These are phyloP conservation scores for Micromussa lordhowensis DNA, from an alignment of 92 coral and sea anemone genomes.

Conservation along the genomic window DNA sequence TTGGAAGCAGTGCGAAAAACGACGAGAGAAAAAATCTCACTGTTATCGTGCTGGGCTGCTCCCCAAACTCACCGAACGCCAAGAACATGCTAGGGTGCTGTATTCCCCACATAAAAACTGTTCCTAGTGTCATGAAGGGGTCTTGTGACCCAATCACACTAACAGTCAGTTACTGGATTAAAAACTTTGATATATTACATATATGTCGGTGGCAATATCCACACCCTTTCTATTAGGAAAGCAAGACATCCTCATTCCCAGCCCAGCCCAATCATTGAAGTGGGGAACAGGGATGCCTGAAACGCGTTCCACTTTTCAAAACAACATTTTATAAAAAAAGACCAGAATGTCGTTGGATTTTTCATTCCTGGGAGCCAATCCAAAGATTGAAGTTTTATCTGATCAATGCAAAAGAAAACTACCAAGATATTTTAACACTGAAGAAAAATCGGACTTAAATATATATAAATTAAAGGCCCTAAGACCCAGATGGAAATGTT, in stretches of 20 bases:
- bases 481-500: constrained; percentile 5
- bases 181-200: background rate
- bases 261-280: background rate
- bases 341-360: background rate
- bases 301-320: background rate
- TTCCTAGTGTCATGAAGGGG: background rate
- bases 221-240: constrained; percentile 3
- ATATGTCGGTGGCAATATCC: background rate
- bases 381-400: background rate
- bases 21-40: no score
- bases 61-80: no score
- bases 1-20: no score
- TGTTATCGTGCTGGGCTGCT: no score
- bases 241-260: background rate
- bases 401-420: background rate
- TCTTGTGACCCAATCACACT: background rate
- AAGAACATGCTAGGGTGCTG: background rate
- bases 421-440: background rate
- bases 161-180: background rate
- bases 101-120: background rate
- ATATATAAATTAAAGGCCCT: constrained; percentile 33
- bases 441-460: constrained; percentile 25
- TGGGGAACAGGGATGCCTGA: background rate
- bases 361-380: background rate
- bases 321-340: background rate